Conservation (phyloP, 2,888 invertebrate genomes). For the Didymodactylos carnosus region DNA sequence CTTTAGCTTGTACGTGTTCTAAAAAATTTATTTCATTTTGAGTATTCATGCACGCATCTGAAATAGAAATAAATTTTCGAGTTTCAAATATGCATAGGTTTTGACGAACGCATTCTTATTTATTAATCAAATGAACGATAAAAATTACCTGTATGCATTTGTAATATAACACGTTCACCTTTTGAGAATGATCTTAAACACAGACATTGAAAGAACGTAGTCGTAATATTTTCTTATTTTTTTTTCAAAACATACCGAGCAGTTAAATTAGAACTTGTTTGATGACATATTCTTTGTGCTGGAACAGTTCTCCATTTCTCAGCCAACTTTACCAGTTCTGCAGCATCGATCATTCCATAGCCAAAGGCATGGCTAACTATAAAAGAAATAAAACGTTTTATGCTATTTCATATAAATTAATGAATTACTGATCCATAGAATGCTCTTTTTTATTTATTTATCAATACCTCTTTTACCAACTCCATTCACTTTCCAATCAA, state of each 20-base stretch:
- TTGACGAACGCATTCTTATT: not conserved
- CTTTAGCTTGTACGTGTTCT: constrained; percentile 54
- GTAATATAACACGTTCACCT: constrained; percentile 24
- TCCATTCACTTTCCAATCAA: constrained; percentile 55
- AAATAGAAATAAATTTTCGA: no score
- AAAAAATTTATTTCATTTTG: constrained; percentile 56
- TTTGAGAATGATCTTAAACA: constrained; percentile 51
- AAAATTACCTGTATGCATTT: constrained; percentile 26
- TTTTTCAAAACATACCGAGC: constrained; percentile 11
- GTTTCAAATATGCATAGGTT: not conserved
- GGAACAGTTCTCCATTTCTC: constrained; percentile 71
- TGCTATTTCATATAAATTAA: constrained; percentile 14
- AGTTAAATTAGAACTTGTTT: constrained; percentile 30
- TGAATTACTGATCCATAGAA: not conserved
- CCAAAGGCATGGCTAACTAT: constrained; percentile 96
- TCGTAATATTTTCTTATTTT: not conserved
- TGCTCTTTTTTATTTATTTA: constrained; percentile 15
- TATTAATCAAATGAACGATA: constrained; percentile 17
- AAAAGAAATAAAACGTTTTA: no score
- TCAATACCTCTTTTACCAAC: constrained; percentile 60
- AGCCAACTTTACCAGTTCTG: constrained; percentile 71
- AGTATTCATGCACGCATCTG: constrained; percentile 15
- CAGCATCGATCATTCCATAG: constrained; percentile 83
- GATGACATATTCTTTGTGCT: constrained; percentile 57
- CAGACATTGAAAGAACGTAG: constrained; percentile 18